Percentiles rank a stretch among this genome's conserved stretches.
These are phyloP conservation scores for Nomada goodeniana DNA, from an alignment of 2,888 invertebrate species.

Conservation along the genomic window DNA sequence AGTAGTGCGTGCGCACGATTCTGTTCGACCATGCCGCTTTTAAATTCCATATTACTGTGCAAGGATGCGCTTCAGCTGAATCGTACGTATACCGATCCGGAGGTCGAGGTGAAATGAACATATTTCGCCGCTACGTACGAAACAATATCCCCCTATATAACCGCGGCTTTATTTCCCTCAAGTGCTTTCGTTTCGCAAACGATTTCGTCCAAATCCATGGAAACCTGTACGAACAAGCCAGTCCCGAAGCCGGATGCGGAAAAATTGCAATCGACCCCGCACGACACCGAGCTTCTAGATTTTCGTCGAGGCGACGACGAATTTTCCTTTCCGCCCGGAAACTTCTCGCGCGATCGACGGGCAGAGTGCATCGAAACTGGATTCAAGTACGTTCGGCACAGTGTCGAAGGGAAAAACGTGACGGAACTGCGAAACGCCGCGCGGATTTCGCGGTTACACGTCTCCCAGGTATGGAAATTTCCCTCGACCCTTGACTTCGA, in stretches of 20 bases:
- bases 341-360: background rate
- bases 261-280: background rate
- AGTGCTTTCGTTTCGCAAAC: background rate
- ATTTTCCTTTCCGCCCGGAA: background rate
- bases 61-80: background rate
- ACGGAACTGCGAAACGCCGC: background rate
- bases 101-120: background rate
- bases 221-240: conserved; percentile 1
- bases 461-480: background rate
- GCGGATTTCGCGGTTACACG: background rate
- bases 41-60: background rate
- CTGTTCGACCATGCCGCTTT: background rate
- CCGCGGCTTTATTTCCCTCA: background rate
- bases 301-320: background rate
- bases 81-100: no score
- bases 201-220: background rate
- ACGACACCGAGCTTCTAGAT: background rate
- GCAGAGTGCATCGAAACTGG: background rate
- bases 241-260: background rate
- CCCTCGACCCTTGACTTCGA: background rate
- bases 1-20: background rate
- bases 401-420: conserved; percentile 12
- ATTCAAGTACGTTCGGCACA: conserved; percentile 15
- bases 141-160: background rate
- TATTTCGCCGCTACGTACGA: background rate